Conservation (phyloP, 2,797 vertebrate genomes). For the Rhyacichthys aspro region DNA sequence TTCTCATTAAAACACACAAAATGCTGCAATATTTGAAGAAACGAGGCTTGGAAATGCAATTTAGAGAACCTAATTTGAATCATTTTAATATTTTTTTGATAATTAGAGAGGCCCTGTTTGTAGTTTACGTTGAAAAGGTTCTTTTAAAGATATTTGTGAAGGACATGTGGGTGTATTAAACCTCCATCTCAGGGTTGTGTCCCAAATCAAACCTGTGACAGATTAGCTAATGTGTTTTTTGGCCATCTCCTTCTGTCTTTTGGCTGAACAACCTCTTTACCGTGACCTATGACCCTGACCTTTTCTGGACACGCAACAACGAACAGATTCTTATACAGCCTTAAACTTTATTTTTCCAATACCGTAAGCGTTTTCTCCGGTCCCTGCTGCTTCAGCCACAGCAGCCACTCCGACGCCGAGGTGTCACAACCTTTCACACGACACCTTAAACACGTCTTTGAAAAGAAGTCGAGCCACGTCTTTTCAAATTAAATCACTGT, state of each 20-base stretch:
- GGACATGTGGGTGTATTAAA: no score
- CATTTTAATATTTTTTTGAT: no score
- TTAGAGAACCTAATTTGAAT: no score
- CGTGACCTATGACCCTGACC: not conserved
- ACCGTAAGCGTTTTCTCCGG: not conserved
- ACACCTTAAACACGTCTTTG: not conserved
- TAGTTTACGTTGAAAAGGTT: no score
- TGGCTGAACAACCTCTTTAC: not conserved
- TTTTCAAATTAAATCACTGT: not conserved
- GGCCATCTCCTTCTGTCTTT: not conserved
- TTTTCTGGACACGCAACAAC: not conserved
- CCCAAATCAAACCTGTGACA: not conserved
- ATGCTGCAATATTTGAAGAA: no score
- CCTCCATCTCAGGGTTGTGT: not conserved
- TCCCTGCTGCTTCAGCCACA: not conserved
- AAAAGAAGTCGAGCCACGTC: not conserved
- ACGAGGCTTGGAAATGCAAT: no score
- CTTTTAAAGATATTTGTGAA: not conserved
- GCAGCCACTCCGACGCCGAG: no score
- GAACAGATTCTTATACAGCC: not conserved
- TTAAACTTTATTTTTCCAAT: not conserved
- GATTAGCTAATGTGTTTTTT: slow-evolving; percentile 11
- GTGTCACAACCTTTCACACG: not conserved
- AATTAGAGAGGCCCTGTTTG: no score
- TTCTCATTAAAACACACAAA: no score